phyloP scores from a whole-genome alignment of 2,113 vertebrate genomes.

The Syngnathus scovelli region DNA sequence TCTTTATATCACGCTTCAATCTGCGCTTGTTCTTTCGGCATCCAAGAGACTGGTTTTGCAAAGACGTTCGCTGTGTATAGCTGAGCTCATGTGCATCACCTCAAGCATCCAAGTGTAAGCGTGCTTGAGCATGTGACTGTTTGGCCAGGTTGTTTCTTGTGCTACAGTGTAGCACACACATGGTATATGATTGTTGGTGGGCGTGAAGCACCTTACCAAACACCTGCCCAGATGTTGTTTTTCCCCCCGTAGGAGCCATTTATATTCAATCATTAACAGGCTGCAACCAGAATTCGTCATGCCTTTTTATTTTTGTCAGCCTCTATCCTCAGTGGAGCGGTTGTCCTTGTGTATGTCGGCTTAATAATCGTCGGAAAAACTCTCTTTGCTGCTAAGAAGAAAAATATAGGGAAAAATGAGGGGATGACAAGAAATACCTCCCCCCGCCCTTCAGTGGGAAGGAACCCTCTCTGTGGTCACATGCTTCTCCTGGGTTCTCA shows the following conservation, averaged over 20 bases:
- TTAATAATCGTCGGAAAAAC: constrained; percentile 9
- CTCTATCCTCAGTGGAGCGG: constrained; percentile 1
- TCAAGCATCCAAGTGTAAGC: constrained; percentile 1
- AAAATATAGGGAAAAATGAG: neutral
- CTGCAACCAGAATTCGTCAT: constrained; percentile 18
- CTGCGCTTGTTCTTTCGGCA: neutral
- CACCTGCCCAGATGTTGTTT: constrained; percentile 27
- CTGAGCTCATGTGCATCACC: constrained; percentile 1
- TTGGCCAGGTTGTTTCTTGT: constrained; percentile 20
- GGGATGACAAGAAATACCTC: neutral
- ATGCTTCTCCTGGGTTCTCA: constrained; percentile 33
- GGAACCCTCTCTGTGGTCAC: constrained; percentile 40
- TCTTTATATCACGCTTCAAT: neutral
- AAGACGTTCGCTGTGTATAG: neutral
- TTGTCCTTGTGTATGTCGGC: constrained; percentile 9
- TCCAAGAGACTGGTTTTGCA: neutral
- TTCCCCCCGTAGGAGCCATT: constrained; percentile 2
- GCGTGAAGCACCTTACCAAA: neutral
- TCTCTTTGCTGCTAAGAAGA: neutral
- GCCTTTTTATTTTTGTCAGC: neutral
- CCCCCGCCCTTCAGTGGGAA: constrained; percentile 20
- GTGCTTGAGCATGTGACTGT: constrained; percentile 9
- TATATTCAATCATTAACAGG: constrained; percentile 29
- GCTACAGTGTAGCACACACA: constrained; percentile 6
- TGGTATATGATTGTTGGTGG: constrained; percentile 3